Conservation (phyloP, 1,140 invertebrate genomes). For the Hyles vespertilio region DNA sequence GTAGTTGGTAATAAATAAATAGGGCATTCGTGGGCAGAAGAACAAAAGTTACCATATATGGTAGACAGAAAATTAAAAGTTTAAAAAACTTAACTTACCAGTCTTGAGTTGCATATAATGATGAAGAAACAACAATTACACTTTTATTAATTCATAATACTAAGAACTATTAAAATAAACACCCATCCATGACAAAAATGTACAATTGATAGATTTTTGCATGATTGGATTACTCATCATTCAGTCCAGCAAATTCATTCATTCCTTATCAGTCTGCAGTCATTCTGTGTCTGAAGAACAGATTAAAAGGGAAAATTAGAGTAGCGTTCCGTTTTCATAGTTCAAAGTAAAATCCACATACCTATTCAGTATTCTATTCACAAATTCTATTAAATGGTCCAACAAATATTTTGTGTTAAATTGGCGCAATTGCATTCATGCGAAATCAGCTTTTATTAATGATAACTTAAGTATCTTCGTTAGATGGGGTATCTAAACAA, state of each 20-base stretch:
- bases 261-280: background rate
- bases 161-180: background rate
- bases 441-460: too few species aligned
- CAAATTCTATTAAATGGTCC: too few species aligned
- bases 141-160: conserved; percentile 1
- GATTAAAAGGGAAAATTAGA: too few species aligned
- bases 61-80: background rate
- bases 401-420: too few species aligned
- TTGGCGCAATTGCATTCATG: too few species aligned
- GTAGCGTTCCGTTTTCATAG: too few species aligned
- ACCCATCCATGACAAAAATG: conserved; percentile 2
- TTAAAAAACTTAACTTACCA: conserved; percentile 6
- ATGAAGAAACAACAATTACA: background rate
- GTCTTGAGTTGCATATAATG: conserved; percentile 5
- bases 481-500: too few species aligned
- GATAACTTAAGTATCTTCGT: too few species aligned
- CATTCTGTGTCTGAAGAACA: too few species aligned
- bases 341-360: too few species aligned
- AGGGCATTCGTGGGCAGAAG: background rate
- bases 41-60: background rate
- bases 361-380: too few species aligned
- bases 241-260: background rate
- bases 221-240: conserved; percentile 10
- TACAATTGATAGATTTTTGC: background rate
- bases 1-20: background rate